These are phyloP conservation scores for Clavelina lepadiformis DNA, from an alignment of 23 tunicate species.

Conservation along the genomic window DNA sequence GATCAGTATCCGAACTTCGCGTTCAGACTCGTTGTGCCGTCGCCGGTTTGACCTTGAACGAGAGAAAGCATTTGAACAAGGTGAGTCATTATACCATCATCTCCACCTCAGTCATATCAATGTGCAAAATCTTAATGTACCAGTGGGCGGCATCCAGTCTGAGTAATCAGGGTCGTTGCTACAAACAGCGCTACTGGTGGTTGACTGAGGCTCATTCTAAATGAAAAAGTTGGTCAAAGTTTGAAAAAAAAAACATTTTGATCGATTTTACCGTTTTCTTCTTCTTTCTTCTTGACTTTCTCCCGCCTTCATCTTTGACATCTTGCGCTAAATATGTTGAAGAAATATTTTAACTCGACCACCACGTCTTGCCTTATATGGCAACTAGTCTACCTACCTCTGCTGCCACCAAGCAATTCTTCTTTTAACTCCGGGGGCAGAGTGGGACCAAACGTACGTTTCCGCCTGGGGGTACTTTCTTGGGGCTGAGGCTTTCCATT, in stretches of 20 bases:
- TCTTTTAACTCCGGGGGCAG: constrained; percentile 40
- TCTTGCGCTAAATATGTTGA: background rate
- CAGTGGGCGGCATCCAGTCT: constrained; percentile 72
- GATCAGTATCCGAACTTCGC: constrained; percentile 61
- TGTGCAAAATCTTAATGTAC: constrained; percentile 8
- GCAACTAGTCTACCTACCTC: background rate
- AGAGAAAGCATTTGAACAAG: background rate
- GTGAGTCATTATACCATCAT: background rate
- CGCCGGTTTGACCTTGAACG: constrained; percentile 67
- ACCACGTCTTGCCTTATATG: no score
- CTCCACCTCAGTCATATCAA: background rate
- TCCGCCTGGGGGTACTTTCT: background rate
- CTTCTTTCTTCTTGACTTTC: no score
- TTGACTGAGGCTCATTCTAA: no score
- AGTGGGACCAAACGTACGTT: constrained; percentile 46
- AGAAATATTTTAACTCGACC: background rate
- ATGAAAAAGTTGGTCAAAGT: no score
- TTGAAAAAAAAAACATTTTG: no score
- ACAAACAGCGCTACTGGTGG: no score
- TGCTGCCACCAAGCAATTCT: background rate
- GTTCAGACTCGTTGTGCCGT: constrained; percentile 70
- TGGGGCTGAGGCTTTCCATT: no score
- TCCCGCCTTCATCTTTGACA: no score
- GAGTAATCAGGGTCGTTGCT: constrained; percentile 65
- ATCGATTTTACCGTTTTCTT: no score